phyloP scores from a whole-genome alignment of 2,113 vertebrate species.

The Pitta sordida region DNA sequence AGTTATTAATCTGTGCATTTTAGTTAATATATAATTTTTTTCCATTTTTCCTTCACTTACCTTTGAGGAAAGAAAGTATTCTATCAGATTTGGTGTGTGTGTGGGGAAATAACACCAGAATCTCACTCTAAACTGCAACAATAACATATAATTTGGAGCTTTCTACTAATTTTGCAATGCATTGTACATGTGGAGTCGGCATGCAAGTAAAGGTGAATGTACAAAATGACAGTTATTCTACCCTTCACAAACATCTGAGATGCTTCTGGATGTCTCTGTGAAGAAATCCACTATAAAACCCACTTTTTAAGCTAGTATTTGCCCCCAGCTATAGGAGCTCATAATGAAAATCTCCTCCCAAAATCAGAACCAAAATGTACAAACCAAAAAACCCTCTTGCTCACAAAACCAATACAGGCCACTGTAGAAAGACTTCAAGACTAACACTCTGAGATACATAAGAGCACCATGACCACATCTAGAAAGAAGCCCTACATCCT shows the following conservation, averaged over 20 bases:
- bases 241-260: neutral
- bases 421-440: neutral
- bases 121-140: too few species aligned
- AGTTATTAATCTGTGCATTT: too few species aligned
- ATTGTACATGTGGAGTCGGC: neutral
- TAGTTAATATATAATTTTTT: too few species aligned
- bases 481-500: neutral
- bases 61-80: too few species aligned
- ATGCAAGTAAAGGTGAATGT: neutral
- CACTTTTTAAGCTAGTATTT: neutral
- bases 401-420: neutral
- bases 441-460: neutral
- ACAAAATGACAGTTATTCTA: neutral
- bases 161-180: neutral
- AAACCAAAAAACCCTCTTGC: neutral
- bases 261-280: neutral
- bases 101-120: too few species aligned
- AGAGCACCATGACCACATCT: neutral
- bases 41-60: too few species aligned
- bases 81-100: too few species aligned
- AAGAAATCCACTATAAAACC: neutral
- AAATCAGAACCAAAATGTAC: neutral
- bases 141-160: neutral
- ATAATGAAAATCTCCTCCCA: neutral
- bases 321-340: neutral